phyloP scores from a whole-genome alignment of 2,888 invertebrate genomes.

The Noctua janthe region DNA sequence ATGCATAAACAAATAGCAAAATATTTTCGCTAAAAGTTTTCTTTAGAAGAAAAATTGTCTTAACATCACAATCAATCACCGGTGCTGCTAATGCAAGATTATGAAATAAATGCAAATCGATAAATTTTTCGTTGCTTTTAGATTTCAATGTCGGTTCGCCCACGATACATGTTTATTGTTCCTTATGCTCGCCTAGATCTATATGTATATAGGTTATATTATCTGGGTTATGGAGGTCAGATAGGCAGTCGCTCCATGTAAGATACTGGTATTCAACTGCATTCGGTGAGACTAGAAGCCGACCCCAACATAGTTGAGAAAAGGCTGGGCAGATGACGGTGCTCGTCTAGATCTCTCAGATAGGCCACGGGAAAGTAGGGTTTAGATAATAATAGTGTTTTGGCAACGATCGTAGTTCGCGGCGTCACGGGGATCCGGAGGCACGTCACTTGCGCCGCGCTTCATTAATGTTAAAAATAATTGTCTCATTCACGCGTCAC shows the following conservation, averaged over 20 bases:
- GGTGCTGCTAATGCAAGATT: conserved; percentile 36
- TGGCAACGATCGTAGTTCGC: conserved; percentile 77
- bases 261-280: not conserved
- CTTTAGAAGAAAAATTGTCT: conserved; percentile 26
- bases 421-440: conserved; percentile 68
- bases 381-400: conserved; percentile 78
- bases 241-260: not conserved
- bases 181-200: conserved; percentile 34
- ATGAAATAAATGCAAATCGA: conserved; percentile 43
- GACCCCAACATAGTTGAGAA: not conserved
- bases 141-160: conserved; percentile 34
- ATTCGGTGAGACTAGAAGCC: not conserved
- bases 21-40: conserved; percentile 34
- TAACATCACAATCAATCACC: conserved; percentile 45
- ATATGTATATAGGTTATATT: conserved; percentile 1
- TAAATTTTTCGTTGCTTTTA: conserved; percentile 14
- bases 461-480: conserved; percentile 88
- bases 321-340: not conserved
- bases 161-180: conserved; percentile 43
- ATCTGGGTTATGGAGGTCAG: not conserved
- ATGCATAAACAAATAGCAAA: conserved; percentile 53
- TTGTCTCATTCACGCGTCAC: conserved; percentile 87
- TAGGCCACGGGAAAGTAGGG: conserved; percentile 59
- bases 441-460: conserved; percentile 72
- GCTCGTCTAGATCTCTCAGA: conserved; percentile 45